A percentile compares a stretch with the other conserved stretches of the same genome.
phyloP scores from a whole-genome alignment of 2,888 invertebrate species.

The Mesorhabditis sp. region DNA sequence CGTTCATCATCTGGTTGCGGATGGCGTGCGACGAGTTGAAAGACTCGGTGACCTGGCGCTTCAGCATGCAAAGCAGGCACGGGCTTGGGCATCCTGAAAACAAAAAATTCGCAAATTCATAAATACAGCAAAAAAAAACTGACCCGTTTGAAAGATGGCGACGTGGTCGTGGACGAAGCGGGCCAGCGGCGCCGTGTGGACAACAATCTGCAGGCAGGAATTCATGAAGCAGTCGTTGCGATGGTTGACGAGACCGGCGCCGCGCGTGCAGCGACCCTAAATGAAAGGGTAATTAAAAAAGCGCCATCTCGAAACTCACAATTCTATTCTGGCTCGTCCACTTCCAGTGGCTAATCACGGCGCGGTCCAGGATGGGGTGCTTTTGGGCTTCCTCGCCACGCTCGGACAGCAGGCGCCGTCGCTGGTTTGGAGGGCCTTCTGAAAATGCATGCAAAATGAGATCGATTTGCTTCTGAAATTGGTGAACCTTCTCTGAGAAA shows the following conservation, averaged over 20 bases:
- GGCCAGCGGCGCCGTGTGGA: slow-evolving; percentile 42
- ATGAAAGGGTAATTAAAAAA: neutral
- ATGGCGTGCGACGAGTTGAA: neutral
- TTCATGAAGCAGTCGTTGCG: slow-evolving; percentile 50
- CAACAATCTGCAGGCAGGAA: slow-evolving; percentile 41
- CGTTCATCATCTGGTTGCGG: neutral
- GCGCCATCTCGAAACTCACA: slow-evolving; percentile 7
- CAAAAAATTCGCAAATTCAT: no score
- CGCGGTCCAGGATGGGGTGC: slow-evolving; percentile 36
- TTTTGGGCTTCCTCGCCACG: slow-evolving; percentile 32
- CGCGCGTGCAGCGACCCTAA: slow-evolving; percentile 16
- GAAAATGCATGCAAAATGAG: neutral
- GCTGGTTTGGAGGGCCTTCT: slow-evolving; percentile 7
- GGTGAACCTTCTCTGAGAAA: no score
- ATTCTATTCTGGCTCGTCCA: slow-evolving; percentile 24
- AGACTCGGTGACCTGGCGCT: neutral
- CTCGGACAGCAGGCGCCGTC: slow-evolving; percentile 39
- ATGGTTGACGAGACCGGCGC: slow-evolving; percentile 34
- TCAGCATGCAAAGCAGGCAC: neutral
- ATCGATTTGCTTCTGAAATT: no score
- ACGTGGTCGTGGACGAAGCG: slow-evolving; percentile 31
- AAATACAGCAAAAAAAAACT: no score
- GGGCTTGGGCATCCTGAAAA: neutral
- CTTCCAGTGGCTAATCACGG: slow-evolving; percentile 20
- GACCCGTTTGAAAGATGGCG: neutral